Conservation (phyloP, 2,113 vertebrate species). For the Columbina picui region DNA sequence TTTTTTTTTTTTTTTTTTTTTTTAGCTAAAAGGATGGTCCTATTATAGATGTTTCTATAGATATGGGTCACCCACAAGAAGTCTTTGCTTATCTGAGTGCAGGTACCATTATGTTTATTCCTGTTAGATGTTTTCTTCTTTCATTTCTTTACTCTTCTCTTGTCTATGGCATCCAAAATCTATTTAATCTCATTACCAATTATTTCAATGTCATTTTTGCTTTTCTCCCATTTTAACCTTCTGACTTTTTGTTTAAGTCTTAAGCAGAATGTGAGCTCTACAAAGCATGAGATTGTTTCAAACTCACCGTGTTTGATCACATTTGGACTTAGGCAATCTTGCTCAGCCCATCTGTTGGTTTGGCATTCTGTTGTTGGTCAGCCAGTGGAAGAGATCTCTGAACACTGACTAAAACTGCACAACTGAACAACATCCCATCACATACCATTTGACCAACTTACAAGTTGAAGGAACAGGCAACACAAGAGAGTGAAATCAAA, state of each 20-base stretch:
- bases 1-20: background rate
- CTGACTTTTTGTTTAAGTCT: background rate
- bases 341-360: background rate
- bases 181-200: background rate
- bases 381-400: background rate
- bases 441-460: background rate
- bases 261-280: background rate
- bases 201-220: background rate
- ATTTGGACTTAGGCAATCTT: background rate
- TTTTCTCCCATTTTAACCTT: background rate
- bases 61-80: background rate
- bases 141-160: background rate
- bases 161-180: background rate
- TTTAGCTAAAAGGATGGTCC: background rate
- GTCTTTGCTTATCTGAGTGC: background rate
- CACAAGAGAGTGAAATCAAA: background rate
- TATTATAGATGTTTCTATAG: background rate
- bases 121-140: background rate
- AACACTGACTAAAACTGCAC: background rate
- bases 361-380: background rate
- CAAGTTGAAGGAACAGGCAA: background rate
- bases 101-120: background rate
- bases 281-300: background rate
- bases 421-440: background rate
- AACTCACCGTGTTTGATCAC: background rate